A percentile compares a stretch with the other conserved stretches of the same genome.
Conservation (phyloP, 2,888 invertebrate genomes). For the Stenichneumon culpator region DNA sequence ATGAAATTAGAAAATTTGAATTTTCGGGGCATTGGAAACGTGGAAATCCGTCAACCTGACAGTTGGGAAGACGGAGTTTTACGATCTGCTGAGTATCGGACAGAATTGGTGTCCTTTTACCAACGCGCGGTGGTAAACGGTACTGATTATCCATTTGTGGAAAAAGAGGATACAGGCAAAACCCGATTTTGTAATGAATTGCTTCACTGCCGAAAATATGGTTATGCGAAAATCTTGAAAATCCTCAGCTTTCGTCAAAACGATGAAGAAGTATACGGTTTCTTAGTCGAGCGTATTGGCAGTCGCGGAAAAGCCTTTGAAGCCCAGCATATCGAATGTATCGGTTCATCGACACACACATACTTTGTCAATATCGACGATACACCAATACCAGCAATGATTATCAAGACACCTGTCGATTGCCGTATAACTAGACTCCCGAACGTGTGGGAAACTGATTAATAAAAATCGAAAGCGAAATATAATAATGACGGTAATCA, state of each 20-base stretch:
- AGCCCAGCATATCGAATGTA: not conserved
- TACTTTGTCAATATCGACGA: not conserved
- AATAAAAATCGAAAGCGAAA: not conserved
- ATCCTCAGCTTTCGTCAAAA: not conserved
- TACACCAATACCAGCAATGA: conserved; percentile 1
- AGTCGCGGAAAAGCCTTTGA: conserved; percentile 5
- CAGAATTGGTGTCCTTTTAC: conserved; percentile 2
- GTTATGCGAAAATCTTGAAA: not conserved
- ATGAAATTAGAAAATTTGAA: not conserved
- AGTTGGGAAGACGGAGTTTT: not conserved
- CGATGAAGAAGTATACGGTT: not conserved
- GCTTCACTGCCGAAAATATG: not conserved
- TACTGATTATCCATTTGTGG: not conserved
- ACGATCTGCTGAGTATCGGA: not conserved
- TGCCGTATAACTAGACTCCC: not conserved
- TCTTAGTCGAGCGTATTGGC: conserved; percentile 2
- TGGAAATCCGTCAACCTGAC: not conserved
- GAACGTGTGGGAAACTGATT: conserved; percentile 25
- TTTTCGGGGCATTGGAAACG: not conserved
- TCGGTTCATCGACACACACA: not conserved
- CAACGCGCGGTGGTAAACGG: not conserved
- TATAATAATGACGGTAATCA: not conserved
- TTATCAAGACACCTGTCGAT: not conserved
- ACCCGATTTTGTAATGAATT: conserved; percentile 18
- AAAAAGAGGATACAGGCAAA: not conserved